These are phyloP conservation scores for Microcebus tavaratra DNA, from an alignment of 2,113 vertebrate species.

Conservation along the genomic window DNA sequence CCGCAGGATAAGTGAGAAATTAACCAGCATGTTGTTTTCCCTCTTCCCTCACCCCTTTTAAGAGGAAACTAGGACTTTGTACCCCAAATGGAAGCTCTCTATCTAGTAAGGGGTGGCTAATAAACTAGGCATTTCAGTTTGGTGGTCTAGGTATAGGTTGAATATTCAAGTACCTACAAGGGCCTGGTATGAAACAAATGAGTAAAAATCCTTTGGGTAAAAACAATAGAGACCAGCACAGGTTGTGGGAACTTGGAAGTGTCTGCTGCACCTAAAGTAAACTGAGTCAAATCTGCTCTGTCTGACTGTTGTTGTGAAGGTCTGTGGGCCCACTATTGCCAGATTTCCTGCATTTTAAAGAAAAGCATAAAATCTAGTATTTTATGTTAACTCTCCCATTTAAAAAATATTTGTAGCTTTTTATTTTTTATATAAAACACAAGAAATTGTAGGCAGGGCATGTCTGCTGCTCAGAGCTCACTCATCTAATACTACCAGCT, in stretches of 20 bases:
- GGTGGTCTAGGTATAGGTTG: not conserved
- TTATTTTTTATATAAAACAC: not conserved
- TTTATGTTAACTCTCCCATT: not conserved
- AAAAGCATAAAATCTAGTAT: not conserved
- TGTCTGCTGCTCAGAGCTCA: not conserved
- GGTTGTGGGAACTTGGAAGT: not conserved
- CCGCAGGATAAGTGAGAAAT: not conserved
- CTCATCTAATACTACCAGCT: not conserved
- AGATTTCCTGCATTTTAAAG: not conserved
- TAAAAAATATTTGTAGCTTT: not conserved
- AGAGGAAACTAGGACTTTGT: not conserved
- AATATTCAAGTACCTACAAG: not conserved
- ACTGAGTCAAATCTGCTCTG: not conserved
- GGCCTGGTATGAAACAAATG: not conserved
- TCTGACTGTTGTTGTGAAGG: not conserved
- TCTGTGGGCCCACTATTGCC: not conserved
- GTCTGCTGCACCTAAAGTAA: not conserved
- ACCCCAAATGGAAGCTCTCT: not conserved
- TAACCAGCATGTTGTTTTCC: not conserved
- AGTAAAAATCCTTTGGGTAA: not conserved
- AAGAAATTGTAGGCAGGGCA: not conserved
- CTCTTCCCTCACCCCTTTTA: not conserved
- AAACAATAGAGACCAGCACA: not conserved
- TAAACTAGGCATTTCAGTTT: not conserved
- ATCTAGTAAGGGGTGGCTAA: not conserved